Conservation (phyloP, 1,140 invertebrate genomes). For the Drosophila nigrodunni region DNA sequence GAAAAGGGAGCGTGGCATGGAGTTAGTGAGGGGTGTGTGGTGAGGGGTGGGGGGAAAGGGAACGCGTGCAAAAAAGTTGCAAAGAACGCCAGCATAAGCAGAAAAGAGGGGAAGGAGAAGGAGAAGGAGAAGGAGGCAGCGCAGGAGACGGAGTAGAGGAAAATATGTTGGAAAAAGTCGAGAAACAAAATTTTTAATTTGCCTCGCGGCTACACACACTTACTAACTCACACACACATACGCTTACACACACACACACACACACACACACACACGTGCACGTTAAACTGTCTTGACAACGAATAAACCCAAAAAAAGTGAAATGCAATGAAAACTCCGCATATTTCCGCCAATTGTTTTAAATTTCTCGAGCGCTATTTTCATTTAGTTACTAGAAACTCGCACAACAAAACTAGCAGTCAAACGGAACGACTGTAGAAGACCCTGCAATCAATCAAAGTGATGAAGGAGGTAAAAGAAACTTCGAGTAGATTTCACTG, state of each 20-base stretch:
- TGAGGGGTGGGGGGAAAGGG: background rate
- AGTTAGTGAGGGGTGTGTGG: background rate
- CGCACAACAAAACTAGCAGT: too few relatives aligned
- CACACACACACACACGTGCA: constrained; percentile 15
- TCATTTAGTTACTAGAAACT: constrained; percentile 16
- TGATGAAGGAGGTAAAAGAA: too few relatives aligned
- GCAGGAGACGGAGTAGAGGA: constrained; percentile 2
- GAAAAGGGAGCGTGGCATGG: background rate
- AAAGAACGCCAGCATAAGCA: constrained; percentile 56
- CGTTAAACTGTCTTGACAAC: constrained; percentile 65
- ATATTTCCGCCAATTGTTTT: constrained; percentile 54
- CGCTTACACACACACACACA: background rate
- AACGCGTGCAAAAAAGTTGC: constrained; percentile 60
- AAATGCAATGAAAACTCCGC: background rate
- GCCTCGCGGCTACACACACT: constrained; percentile 67
- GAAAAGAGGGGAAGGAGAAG: constrained; percentile 13
- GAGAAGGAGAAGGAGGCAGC: too few relatives aligned
- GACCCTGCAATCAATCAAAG: too few relatives aligned
- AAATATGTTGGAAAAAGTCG: constrained; percentile 72
- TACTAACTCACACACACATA: constrained; percentile 28
- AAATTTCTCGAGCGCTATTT: constrained; percentile 21
- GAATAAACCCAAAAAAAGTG: background rate
- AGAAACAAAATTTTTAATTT: constrained; percentile 84
- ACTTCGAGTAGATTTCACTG: too few relatives aligned
- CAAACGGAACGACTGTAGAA: too few relatives aligned